phyloP scores from a whole-genome alignment of 2,797 vertebrate genomes.

The Oreochromis mossambicus region DNA sequence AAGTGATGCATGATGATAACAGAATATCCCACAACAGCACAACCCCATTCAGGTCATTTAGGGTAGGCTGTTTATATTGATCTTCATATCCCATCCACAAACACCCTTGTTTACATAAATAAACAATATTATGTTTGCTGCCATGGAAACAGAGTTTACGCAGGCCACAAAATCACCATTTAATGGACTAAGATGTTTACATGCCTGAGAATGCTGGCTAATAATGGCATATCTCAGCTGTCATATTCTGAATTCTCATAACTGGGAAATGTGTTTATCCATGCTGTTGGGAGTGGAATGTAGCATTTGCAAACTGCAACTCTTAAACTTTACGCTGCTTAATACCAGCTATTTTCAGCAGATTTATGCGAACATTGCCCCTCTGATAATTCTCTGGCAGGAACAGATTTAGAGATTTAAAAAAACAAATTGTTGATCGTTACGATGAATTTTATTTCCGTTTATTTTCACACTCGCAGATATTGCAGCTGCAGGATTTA shows the following conservation, averaged over 20 bases:
- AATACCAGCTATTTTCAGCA: not conserved
- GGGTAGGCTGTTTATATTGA: constrained; percentile 46
- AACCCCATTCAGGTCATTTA: constrained; percentile 26
- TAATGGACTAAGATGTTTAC: constrained; percentile 65
- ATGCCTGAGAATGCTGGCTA: constrained; percentile 34
- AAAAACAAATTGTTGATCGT: not conserved
- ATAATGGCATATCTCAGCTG: constrained; percentile 54
- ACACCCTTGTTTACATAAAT: constrained; percentile 65
- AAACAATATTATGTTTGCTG: constrained; percentile 56
- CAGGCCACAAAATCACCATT: constrained; percentile 37
- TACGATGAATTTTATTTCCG: not conserved
- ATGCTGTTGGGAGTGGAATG: not conserved
- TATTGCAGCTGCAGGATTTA: not conserved
- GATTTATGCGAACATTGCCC: not conserved
- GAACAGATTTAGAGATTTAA: not conserved
- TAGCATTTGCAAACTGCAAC: constrained; percentile 7
- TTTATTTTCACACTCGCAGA: not conserved
- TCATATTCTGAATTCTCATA: constrained; percentile 37
- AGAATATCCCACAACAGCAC: not conserved
- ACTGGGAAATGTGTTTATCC: constrained; percentile 13
- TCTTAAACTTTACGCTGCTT: not conserved
- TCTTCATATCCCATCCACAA: constrained; percentile 55
- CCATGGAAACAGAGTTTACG: constrained; percentile 56
- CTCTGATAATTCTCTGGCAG: not conserved
- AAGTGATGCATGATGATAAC: constrained; percentile 19